phyloP scores from a whole-genome alignment of 2,888 invertebrate genomes.

The Rhagophthalmus giganteus region DNA sequence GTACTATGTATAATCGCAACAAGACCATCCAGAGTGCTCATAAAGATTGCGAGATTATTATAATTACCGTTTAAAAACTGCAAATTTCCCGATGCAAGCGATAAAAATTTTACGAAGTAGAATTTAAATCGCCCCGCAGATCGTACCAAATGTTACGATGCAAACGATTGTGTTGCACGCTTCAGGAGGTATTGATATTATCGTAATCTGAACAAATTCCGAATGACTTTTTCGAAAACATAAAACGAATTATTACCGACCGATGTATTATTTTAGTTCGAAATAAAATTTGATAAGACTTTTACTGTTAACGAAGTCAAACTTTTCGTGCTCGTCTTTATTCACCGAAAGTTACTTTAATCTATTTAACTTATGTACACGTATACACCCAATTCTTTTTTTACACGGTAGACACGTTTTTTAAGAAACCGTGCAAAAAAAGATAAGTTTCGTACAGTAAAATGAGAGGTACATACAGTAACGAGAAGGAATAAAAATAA shows the following conservation, averaged over 20 bases:
- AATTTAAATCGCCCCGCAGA: constrained; percentile 18
- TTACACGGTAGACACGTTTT: too few species aligned
- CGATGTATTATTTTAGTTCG: constrained; percentile 4
- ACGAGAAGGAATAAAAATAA: too few species aligned
- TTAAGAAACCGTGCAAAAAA: too few species aligned
- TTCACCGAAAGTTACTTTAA: too few species aligned
- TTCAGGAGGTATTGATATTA: constrained; percentile 24
- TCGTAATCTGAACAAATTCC: too few species aligned
- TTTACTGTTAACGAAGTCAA: neutral
- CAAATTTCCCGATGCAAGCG: constrained; percentile 25
- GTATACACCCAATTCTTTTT: too few species aligned
- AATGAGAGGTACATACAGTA: too few species aligned
- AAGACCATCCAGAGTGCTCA: constrained; percentile 14
- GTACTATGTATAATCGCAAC: constrained; percentile 15
- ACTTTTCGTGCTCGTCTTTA: neutral
- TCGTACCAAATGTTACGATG: constrained; percentile 18
- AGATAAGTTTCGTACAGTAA: too few species aligned
- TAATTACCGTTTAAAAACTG: constrained; percentile 27
- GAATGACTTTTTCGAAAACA: too few species aligned
- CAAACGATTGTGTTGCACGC: constrained; percentile 23
- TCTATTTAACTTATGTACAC: too few species aligned
- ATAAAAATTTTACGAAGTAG: constrained; percentile 22
- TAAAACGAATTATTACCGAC: too few species aligned
- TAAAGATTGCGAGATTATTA: constrained; percentile 26
- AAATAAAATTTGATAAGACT: too few species aligned